Percentiles rank a stretch among this genome's conserved stretches.
These are phyloP conservation scores for Coptodon bakossiorum DNA, from an alignment of 2,113 vertebrate species.

Conservation along the genomic window DNA sequence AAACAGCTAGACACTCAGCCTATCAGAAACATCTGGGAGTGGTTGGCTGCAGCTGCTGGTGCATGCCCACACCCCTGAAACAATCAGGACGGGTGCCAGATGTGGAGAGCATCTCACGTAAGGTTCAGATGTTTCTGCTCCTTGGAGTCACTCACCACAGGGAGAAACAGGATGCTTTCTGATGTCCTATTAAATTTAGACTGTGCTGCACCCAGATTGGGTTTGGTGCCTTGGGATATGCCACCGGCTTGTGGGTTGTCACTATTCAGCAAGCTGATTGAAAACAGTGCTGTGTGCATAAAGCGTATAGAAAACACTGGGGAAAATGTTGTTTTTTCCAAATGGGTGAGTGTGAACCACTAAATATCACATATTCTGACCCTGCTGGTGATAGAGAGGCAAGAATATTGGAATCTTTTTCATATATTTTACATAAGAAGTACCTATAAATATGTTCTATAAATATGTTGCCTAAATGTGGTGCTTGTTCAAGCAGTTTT, in stretches of 20 bases:
- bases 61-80: slow-evolving; percentile 58
- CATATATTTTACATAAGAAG: slow-evolving; percentile 4
- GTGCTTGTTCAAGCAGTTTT: background rate
- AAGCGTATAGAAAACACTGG: slow-evolving; percentile 10
- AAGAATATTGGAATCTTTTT: background rate
- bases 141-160: slow-evolving; percentile 32
- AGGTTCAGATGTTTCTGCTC: slow-evolving; percentile 66
- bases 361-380: slow-evolving; percentile 7
- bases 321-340: background rate
- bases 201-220: slow-evolving; percentile 49
- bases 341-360: background rate
- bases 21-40: slow-evolving; percentile 71
- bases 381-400: background rate
- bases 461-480: background rate
- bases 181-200: slow-evolving; percentile 60
- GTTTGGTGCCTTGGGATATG: slow-evolving; percentile 36
- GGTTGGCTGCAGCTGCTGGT: slow-evolving; percentile 62
- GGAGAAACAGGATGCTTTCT: slow-evolving; percentile 38
- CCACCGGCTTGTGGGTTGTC: slow-evolving; percentile 51
- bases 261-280: slow-evolving; percentile 32
- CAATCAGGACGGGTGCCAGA: slow-evolving; percentile 60
- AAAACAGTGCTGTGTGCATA: slow-evolving; percentile 39
- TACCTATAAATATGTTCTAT: background rate
- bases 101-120: slow-evolving; percentile 68
- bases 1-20: slow-evolving; percentile 65